phyloP scores from a whole-genome alignment of 2,113 vertebrate genomes.

The Eleginops maclovinus region DNA sequence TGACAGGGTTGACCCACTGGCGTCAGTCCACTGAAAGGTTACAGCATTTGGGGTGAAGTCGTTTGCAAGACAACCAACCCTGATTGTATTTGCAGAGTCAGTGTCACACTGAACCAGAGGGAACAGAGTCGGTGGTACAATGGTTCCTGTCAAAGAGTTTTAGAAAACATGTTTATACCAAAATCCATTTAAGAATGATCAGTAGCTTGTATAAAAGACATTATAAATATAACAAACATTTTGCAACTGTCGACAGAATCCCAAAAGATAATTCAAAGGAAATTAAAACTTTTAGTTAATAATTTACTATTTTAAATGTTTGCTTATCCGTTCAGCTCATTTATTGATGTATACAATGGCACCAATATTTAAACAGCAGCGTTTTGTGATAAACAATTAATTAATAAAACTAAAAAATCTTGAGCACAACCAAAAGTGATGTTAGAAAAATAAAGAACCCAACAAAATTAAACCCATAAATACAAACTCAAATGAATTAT shows the following conservation, averaged over 20 bases:
- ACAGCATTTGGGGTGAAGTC: conserved; percentile 21
- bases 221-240: background rate
- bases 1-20: rapidly evolving
- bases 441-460: too few species aligned
- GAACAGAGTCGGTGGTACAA: conserved; percentile 8
- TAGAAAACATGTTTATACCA: background rate
- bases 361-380: background rate
- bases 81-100: background rate
- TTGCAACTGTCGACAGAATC: background rate
- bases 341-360: background rate
- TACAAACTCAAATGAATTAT: background rate
- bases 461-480: background rate
- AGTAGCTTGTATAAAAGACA: background rate
- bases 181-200: background rate
- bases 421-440: too few species aligned
- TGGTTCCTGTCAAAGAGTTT: background rate
- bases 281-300: background rate
- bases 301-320: background rate
- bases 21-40: conserved; percentile 28
- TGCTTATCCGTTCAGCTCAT: background rate
- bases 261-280: background rate
- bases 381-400: background rate
- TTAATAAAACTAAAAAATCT: background rate
- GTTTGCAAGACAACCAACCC: conserved; percentile 37
- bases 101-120: conserved; percentile 15